phyloP scores from a whole-genome alignment of 2,113 vertebrate species.

The Sapayoa aenigma region DNA sequence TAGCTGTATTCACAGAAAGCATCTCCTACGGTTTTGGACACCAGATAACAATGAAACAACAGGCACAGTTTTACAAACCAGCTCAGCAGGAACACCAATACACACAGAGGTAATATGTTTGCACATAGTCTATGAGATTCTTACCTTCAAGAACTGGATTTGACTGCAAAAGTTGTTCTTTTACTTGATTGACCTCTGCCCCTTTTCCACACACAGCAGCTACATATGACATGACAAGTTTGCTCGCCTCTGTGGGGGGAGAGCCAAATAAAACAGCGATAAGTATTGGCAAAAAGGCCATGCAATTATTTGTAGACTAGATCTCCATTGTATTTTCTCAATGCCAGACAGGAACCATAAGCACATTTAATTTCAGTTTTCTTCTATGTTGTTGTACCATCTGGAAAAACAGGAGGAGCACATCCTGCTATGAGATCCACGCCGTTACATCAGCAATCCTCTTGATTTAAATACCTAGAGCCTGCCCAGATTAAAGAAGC shows the following conservation, averaged over 20 bases:
- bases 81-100: not conserved
- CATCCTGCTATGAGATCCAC: not conserved
- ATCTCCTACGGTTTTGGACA: not conserved
- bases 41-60: not conserved
- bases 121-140: not conserved
- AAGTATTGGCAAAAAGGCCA: not conserved
- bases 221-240: slow-evolving; percentile 99
- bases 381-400: not conserved
- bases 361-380: not conserved
- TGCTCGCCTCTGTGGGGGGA: slow-evolving; percentile 88
- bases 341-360: not conserved
- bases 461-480: not conserved
- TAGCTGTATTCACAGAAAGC: not conserved
- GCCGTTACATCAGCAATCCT: not conserved
- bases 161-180: slow-evolving; percentile 97
- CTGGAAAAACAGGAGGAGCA: not conserved
- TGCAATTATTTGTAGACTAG: not conserved
- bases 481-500: not conserved
- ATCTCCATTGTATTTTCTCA: not conserved
- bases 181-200: slow-evolving; percentile 97
- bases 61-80: not conserved
- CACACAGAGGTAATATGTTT: not conserved
- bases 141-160: slow-evolving; percentile 98
- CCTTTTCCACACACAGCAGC: slow-evolving; percentile 98
- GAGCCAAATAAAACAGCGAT: slow-evolving; percentile 47